These are phyloP conservation scores for Loxodonta africana DNA, from an alignment of 2,113 vertebrate species.

Conservation along the genomic window DNA sequence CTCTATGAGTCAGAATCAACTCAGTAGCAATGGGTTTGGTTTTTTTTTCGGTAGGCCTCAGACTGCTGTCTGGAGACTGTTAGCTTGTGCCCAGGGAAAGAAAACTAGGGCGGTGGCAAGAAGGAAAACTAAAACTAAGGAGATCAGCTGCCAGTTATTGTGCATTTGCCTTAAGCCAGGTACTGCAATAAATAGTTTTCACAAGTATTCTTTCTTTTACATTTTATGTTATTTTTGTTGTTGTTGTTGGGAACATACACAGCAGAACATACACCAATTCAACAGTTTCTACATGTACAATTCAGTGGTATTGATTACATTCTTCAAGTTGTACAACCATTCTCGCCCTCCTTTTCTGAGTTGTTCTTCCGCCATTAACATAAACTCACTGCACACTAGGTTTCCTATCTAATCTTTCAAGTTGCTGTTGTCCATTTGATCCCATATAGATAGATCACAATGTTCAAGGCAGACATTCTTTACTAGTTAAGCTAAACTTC, in stretches of 20 bases:
- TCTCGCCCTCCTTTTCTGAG: background rate
- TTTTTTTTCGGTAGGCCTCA: too few species aligned
- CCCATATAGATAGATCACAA: background rate
- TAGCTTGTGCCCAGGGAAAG: background rate
- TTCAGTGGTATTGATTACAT: background rate
- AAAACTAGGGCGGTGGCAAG: background rate
- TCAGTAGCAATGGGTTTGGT: too few species aligned
- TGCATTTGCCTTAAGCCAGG: background rate
- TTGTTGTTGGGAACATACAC: background rate
- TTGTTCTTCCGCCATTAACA: background rate
- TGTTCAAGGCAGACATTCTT: background rate
- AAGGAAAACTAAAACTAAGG: background rate
- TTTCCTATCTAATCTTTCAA: background rate
- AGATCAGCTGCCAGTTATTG: background rate
- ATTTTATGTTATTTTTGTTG: background rate
- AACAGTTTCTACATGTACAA: background rate
- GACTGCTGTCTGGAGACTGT: background rate
- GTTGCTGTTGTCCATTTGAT: background rate
- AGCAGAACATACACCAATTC: background rate
- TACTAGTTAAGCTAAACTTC: background rate
- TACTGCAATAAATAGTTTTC: background rate
- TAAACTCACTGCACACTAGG: background rate
- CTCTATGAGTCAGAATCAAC: too few species aligned
- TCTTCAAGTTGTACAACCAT: background rate
- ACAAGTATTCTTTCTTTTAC: background rate